Evolutionary conservation across 2,888 invertebrate genomes (phyloP).

Genomic region (Suillia variegata): DNA sequence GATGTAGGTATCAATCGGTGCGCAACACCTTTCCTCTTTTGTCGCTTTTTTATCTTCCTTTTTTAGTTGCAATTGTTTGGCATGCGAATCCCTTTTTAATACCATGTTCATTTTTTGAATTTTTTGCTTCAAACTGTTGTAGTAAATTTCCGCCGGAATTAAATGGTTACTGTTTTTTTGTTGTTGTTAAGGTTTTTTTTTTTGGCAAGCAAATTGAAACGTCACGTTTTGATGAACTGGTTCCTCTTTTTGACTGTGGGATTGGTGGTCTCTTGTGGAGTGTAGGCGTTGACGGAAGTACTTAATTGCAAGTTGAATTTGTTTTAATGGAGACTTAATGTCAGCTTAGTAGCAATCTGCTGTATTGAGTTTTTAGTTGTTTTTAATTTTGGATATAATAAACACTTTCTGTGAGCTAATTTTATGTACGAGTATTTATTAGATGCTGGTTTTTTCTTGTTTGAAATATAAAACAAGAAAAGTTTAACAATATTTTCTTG

Average conservation of each 20-base stretch:
- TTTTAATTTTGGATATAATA: too few species aligned
- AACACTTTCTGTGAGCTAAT: too few species aligned
- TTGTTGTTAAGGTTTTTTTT: conserved; percentile 24
- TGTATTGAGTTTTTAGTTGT: too few species aligned
- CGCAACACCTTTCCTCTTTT: not conserved
- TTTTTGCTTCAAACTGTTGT: not conserved
- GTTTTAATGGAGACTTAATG: not conserved
- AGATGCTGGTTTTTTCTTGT: too few species aligned
- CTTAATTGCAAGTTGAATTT: not conserved
- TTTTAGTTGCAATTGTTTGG: not conserved
- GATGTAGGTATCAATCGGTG: not conserved
- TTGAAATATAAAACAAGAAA: too few species aligned
- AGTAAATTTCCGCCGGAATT: conserved; percentile 27
- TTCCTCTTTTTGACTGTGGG: not conserved
- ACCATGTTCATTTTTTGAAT: not conserved
- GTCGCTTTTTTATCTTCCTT: not conserved
- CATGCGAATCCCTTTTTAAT: not conserved
- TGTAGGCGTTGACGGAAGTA: conserved; percentile 1
- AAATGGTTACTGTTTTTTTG: conserved; percentile 25
- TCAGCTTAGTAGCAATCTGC: too few species aligned
- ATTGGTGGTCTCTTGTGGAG: not conserved
- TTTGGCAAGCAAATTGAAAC: not conserved
- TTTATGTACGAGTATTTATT: too few species aligned
- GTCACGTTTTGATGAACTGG: not conserved
- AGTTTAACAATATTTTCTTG: too few species aligned